Conservation (phyloP, 1,140 invertebrate genomes). For the Magallana ariakensis region DNA sequence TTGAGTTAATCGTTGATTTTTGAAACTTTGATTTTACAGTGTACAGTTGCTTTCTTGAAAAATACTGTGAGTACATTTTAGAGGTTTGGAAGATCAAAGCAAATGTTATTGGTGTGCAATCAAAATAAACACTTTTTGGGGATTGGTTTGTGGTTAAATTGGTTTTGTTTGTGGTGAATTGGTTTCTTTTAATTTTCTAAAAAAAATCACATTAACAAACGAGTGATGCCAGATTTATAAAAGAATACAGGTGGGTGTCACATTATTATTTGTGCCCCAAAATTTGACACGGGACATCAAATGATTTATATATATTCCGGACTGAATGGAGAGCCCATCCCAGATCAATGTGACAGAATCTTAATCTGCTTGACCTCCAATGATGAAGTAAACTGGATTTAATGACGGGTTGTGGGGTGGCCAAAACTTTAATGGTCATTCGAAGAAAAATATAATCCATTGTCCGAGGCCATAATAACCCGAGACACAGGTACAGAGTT, state of each 20-base stretch:
- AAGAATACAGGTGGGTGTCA: constrained; percentile 15
- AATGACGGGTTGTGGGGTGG: constrained; percentile 17
- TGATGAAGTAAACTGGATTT: constrained; percentile 42
- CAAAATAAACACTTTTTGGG: constrained; percentile 32
- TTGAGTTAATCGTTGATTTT: no score
- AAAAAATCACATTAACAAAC: constrained; percentile 25
- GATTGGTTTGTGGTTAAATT: constrained; percentile 35
- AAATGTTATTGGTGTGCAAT: constrained; percentile 12
- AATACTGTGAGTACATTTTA: constrained; percentile 21
- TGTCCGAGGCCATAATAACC: constrained; percentile 27
- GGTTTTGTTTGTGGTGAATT: constrained; percentile 33
- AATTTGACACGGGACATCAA: constrained; percentile 29
- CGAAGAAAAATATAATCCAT: constrained; percentile 33
- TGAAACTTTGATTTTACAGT: constrained; percentile 1
- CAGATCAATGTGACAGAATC: not conserved
- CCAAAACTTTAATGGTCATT: constrained; percentile 30
- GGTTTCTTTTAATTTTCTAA: not conserved
- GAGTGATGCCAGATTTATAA: constrained; percentile 23
- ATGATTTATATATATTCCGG: constrained; percentile 36
- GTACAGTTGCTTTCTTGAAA: constrained; percentile 18
- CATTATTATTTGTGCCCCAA: constrained; percentile 13
- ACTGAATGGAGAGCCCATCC: not conserved
- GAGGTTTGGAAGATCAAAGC: not conserved
- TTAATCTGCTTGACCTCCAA: constrained; percentile 32
- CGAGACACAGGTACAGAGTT: constrained; percentile 22